Conservation (phyloP, 2,888 invertebrate species). For the Synergus laeviventris region DNA sequence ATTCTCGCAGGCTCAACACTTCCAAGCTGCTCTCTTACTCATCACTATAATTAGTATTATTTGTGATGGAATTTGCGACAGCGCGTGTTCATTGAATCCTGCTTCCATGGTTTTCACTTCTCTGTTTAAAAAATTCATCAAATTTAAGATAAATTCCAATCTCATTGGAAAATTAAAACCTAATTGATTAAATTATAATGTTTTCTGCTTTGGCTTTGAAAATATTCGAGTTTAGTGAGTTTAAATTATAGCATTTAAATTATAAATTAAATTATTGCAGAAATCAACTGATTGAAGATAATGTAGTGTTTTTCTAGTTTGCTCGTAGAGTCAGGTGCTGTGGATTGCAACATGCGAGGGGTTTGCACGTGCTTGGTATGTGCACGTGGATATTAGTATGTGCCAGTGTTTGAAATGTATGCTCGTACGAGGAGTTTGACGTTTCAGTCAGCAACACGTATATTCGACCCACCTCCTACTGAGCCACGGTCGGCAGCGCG, state of each 20-base stretch:
- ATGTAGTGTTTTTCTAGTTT: conserved; percentile 5
- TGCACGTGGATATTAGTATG: conserved; percentile 57
- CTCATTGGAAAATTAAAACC: background rate
- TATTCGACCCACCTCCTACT: conserved; percentile 50
- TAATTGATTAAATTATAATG: background rate
- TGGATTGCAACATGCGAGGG: conserved; percentile 39
- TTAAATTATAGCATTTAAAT: too few species aligned
- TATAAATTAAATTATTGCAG: too few species aligned
- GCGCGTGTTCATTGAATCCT: background rate
- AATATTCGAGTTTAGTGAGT: too few species aligned
- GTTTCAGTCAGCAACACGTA: conserved; percentile 63
- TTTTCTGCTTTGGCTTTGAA: too few species aligned
- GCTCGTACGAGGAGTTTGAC: conserved; percentile 59
- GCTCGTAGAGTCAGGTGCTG: conserved; percentile 39
- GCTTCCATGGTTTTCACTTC: background rate
- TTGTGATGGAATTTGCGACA: conserved; percentile 14
- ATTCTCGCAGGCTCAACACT: conserved; percentile 11
- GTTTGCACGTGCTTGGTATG: conserved; percentile 63
- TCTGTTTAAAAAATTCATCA: background rate
- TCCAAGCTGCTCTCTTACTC: conserved; percentile 14
- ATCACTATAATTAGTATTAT: conserved; percentile 12
- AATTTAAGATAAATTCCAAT: background rate
- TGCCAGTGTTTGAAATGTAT: conserved; percentile 40
- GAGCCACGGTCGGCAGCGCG: conserved; percentile 48
- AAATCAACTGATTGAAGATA: background rate